A percentile compares a stretch with the other conserved stretches of the same genome.
Conservation (phyloP, 2,113 vertebrate species). For the Hirundichthys speculiger region DNA sequence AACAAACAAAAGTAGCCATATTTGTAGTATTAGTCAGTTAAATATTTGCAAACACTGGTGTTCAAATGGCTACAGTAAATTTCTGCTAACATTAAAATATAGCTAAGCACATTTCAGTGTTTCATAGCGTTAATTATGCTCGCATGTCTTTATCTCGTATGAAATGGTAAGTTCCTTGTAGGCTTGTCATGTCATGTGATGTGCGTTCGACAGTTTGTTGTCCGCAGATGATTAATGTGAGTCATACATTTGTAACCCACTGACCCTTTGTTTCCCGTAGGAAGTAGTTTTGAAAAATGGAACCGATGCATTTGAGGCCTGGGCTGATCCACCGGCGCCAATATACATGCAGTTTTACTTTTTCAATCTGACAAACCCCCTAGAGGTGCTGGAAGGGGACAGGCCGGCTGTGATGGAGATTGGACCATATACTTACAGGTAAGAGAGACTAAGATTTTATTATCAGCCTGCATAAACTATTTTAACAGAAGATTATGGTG, state of each 20-base stretch:
- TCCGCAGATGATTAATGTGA: background rate
- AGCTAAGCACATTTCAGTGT: no score
- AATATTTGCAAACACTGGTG: background rate
- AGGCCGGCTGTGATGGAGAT: conserved; percentile 86
- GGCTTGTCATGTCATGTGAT: conserved; percentile 32
- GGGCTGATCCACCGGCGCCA: conserved; percentile 88
- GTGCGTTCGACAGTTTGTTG: conserved; percentile 21
- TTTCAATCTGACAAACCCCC: conserved; percentile 92
- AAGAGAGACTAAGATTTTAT: conserved; percentile 1
- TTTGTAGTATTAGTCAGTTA: no score
- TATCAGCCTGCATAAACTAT: background rate
- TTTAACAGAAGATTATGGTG: no score
- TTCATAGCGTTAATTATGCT: background rate
- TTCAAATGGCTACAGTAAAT: background rate
- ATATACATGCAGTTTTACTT: conserved; percentile 98
- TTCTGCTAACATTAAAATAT: background rate
- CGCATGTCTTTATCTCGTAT: background rate
- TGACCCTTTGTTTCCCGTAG: conserved; percentile 74
- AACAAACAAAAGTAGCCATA: no score
- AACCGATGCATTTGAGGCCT: conserved; percentile 86
- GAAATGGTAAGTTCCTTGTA: background rate
- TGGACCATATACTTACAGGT: conserved; percentile 97
- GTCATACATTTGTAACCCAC: conserved; percentile 25
- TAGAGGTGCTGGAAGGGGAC: conserved; percentile 87
- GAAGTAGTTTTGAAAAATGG: conserved; percentile 88